Conservation (phyloP, 1,140 invertebrate species). For the Lycorma delicatula region DNA sequence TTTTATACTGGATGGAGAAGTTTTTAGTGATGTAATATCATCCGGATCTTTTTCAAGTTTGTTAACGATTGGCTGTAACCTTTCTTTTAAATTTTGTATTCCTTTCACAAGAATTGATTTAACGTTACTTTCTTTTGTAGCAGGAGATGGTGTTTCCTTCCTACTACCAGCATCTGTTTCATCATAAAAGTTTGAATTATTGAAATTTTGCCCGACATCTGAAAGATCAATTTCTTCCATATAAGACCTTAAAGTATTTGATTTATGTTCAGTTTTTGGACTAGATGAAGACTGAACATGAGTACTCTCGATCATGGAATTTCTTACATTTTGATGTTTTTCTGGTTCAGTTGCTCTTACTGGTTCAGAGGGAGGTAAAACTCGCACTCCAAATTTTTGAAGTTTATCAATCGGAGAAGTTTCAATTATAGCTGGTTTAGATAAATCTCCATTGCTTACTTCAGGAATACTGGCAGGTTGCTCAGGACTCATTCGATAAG, state of each 20-base stretch:
- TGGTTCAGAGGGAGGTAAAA: slow-evolving; percentile 38
- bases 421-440: slow-evolving; percentile 21
- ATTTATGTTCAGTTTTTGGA: background rate
- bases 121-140: slow-evolving; percentile 23
- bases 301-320: slow-evolving; percentile 31
- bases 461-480: slow-evolving; percentile 10
- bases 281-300: slow-evolving; percentile 9
- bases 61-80: slow-evolving; percentile 23
- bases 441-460: slow-evolving; percentile 14
- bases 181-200: slow-evolving; percentile 12
- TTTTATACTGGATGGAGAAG: slow-evolving; percentile 5
- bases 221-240: slow-evolving; percentile 37
- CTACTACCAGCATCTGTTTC: slow-evolving; percentile 15
- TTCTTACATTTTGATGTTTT: slow-evolving; percentile 42
- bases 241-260: slow-evolving; percentile 32
- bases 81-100: slow-evolving; percentile 35
- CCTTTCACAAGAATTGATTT: slow-evolving; percentile 29
- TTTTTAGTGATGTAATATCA: slow-evolving; percentile 9
- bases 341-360: slow-evolving; percentile 34
- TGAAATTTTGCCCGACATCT: slow-evolving; percentile 12
- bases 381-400: slow-evolving; percentile 60
- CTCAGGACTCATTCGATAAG: slow-evolving; percentile 12
- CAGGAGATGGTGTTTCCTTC: slow-evolving; percentile 20
- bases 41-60: slow-evolving; percentile 16
- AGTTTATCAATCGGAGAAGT: slow-evolving; percentile 30